Evolutionary conservation across 2,888 invertebrate species (phyloP), one percentile per base, ranked within the genome.

Genomic region (Epinotia demarniana): DNA sequence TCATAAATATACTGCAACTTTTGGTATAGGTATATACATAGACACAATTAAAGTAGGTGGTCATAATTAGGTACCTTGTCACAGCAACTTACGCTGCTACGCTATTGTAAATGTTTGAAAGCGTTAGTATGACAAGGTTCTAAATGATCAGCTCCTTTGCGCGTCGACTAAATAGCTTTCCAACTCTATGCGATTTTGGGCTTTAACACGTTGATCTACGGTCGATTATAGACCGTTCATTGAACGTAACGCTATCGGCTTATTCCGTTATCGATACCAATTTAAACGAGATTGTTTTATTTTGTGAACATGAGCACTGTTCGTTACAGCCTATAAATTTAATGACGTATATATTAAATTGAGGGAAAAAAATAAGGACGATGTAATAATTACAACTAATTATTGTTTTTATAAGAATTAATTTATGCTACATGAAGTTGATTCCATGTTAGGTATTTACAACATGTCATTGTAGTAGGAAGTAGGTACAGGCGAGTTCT

Each of bases 141-240:
- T 53, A n/a, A n/a, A 53, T n/a, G 53, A 53, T 53, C 53, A 53
- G 53, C n/a, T 53, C n/a, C n/a, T 53, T 27, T 60, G 12, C 4
- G 16, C 13, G 27, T 60, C 0, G 5, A 27, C 62, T 62, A 62
- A 9, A n/a, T 13, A 27, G 13, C 6, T 19, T 18, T 16, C 33
- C 33, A 39, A 19, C 43, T 57, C 39, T 19, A 9, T 43, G 3
- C 9, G 13, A 74, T 19, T 63, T 43, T 62, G 27, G 16, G 19
- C 27, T 69, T 46, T 53, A 69, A 70, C 12, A 11, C 60, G n/a
- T 53, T 60, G 49, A 60, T 18, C 33, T 64, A 75, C 19, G 33
- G 46, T 49, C 49, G 57, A 43, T 63, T 62, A 68, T 39, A 19
- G 23, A 63, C 69, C 46, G 19, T 49, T 27, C 62, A 62, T 46